Evolutionary conservation across 2,797 vertebrate genomes (phyloP), one percentile per base, ranked within the genome.

Genomic region (Nannoperca obscura): DNA sequence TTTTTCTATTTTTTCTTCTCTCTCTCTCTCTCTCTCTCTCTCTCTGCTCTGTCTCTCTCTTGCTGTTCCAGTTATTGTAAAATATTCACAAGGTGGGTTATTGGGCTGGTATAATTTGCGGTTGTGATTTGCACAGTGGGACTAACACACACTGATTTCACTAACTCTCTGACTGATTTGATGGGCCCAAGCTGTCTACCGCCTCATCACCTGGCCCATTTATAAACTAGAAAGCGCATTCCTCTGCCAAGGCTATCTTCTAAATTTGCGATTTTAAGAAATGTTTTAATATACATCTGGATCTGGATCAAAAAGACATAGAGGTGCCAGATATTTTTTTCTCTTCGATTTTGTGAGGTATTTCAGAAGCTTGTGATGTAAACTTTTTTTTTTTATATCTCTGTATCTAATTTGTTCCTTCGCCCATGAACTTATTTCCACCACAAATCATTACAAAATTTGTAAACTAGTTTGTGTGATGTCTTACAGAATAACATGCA

Each of bases 61-160:
- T 40, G 54, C 57, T 77, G 32, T 86, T 88, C 68, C 80, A 82
- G 82, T 88, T 85, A 77, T 84, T 78, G 71, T 88, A 81, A 86
- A 88, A 81, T 72, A 76, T 84, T 89, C 86, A 84, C 74, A 59
- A 65, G 57, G 54, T 32, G 61, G 71, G 67, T 86, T 86, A 84
- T 83, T 68, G 71, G 69, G 65, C 64, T 75, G 76, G 34, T 73
- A 59, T 84, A 71, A 83, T 88, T 82, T 89, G 76, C 76, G 53
- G 70, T 74, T 81, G 61, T 74, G 73, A 87, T 91, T 88, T 90
- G 55, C 74, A 63, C 84, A 74, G 64, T 76, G 71, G 77, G 76
- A 78, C 71, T 72, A 49, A 81, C 44, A 40, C 72, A 64, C 65
- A 54, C 40, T 75, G 68, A 86, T 87, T 91, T 87, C 65, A 63